These are phyloP conservation scores for Alethe diademata DNA, from an alignment of 2,113 vertebrate genomes.

Conservation along the genomic window DNA sequence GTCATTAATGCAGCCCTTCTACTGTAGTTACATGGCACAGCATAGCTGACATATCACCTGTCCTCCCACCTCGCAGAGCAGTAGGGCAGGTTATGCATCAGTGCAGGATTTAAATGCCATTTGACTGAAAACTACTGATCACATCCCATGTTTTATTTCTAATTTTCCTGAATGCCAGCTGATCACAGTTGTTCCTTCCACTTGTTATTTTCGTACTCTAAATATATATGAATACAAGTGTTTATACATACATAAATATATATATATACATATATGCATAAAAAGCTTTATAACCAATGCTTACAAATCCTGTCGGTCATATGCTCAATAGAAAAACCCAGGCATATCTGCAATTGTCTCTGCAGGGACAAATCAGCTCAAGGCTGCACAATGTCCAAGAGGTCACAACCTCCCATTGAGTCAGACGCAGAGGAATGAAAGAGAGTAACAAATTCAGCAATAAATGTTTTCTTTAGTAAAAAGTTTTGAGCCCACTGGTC, in stretches of 20 bases:
- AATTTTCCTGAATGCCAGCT: conserved; percentile 3
- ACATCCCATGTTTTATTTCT: not conserved
- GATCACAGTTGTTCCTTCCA: not conserved
- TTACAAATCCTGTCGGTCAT: not conserved
- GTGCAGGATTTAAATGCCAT: conserved; percentile 45
- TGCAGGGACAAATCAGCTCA: conserved; percentile 3
- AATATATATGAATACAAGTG: not conserved
- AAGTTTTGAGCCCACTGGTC: conserved; percentile 11
- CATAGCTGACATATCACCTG: conserved; percentile 55
- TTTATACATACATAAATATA: not conserved
- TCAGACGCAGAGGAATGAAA: not conserved
- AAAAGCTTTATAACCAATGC: not conserved
- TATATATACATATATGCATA: not conserved
- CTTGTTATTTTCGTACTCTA: not conserved
- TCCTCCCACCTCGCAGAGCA: conserved; percentile 25
- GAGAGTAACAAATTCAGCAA: not conserved
- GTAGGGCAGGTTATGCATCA: conserved; percentile 55
- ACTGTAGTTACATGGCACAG: conserved; percentile 45
- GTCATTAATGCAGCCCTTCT: conserved; percentile 59
- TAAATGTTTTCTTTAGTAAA: not conserved
- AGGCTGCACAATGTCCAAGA: not conserved
- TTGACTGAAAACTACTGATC: conserved; percentile 34
- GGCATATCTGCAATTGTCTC: not conserved
- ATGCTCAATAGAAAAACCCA: not conserved
- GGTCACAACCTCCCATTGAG: conserved; percentile 23